Conservation (phyloP, 2,888 invertebrate genomes). For the Phortica magna region DNA sequence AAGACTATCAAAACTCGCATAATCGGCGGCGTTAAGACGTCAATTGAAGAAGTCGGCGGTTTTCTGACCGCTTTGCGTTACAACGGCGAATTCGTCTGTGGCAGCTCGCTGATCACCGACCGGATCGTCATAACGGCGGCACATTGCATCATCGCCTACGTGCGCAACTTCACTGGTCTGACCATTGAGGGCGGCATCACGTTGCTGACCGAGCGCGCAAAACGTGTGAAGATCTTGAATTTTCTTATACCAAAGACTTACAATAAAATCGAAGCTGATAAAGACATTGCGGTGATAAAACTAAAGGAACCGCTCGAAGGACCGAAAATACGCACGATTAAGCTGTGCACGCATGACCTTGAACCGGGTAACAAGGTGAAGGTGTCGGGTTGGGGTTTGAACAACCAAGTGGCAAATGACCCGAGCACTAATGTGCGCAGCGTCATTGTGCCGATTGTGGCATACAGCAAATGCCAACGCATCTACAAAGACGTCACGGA, state of each 20-base stretch:
- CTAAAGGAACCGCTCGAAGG: constrained; percentile 38
- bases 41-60: background rate
- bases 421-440: background rate
- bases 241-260: background rate
- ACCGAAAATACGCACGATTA: constrained; percentile 36
- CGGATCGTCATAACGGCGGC: background rate
- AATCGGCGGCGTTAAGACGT: background rate
- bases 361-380: constrained; percentile 32
- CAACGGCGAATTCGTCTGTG: background rate
- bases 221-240: background rate
- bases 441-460: background rate
- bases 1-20: background rate
- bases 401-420: background rate
- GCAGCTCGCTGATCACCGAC: background rate
- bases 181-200: constrained; percentile 1
- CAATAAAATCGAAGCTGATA: background rate
- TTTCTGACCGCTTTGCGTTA: background rate
- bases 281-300: constrained; percentile 51
- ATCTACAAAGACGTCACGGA: background rate
- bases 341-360: constrained; percentile 26
- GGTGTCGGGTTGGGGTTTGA: constrained; percentile 56
- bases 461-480: background rate
- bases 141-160: background rate
- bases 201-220: background rate
- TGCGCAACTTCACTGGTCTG: background rate